phyloP scores from a whole-genome alignment of 2,113 vertebrate genomes.

The Leptocoma aspasia region DNA sequence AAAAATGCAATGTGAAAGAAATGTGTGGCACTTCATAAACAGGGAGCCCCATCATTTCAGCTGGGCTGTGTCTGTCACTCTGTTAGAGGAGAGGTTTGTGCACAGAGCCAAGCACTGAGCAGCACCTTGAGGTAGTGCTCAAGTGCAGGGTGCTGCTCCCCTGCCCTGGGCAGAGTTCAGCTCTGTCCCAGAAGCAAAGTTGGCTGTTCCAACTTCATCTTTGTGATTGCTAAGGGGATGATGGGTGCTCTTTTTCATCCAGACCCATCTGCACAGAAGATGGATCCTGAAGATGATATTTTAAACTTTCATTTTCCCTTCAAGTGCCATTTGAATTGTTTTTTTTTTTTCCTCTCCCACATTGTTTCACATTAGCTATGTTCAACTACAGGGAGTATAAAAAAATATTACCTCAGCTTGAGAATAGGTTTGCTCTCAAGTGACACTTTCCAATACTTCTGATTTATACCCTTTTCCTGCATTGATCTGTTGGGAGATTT shows the following conservation, averaged over 20 bases:
- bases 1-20: neutral
- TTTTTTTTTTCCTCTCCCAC: neutral
- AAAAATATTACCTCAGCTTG: constrained; percentile 54
- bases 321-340: neutral
- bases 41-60: neutral
- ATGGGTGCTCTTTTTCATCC: neutral
- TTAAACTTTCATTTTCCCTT: constrained; percentile 5
- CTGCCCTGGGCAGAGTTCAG: neutral
- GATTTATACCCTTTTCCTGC: constrained; percentile 53
- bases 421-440: constrained; percentile 48
- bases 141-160: neutral
- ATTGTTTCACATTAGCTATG: neutral
- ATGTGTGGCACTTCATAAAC: neutral
- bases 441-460: constrained; percentile 55
- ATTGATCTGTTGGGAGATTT: constrained; percentile 65
- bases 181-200: neutral
- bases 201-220: neutral
- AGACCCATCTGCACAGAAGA: neutral
- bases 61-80: neutral
- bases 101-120: neutral
- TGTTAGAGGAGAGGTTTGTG: neutral
- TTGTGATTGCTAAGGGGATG: fast-evolving
- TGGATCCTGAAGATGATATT: neutral
- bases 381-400: constrained; percentile 37
- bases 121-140: neutral